These are phyloP conservation scores for Mizuhopecten yessoensis DNA, from an alignment of 1,140 invertebrate species.

Conservation along the genomic window DNA sequence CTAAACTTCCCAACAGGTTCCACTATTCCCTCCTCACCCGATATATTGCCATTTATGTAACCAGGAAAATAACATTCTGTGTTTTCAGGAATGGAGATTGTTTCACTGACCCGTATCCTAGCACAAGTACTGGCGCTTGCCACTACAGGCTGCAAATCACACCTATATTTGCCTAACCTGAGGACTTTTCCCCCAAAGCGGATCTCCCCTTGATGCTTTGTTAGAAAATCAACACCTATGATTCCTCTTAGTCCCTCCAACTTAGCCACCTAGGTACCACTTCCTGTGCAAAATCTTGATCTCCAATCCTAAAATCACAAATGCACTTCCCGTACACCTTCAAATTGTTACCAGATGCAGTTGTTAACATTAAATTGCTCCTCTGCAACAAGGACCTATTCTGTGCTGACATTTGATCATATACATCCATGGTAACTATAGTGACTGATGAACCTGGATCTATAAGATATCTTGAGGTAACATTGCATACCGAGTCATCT, in stretches of 20 bases:
- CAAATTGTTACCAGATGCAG: too few relatives aligned
- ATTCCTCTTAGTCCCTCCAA: conserved; percentile 44
- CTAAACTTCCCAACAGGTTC: conserved; percentile 50
- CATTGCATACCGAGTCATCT: too few relatives aligned
- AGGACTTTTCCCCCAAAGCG: neutral
- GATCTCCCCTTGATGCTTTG: conserved; percentile 41
- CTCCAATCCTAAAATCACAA: neutral
- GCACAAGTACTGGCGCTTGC: neutral
- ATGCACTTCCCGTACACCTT: neutral
- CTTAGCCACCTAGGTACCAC: conserved; percentile 52
- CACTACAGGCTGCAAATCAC: conserved; percentile 25
- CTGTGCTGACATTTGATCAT: conserved; percentile 20
- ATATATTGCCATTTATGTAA: conserved; percentile 46
- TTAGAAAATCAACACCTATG: conserved; percentile 49
- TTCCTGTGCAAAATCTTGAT: conserved; percentile 29
- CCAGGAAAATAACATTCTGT: conserved; percentile 42
- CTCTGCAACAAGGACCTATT: neutral
- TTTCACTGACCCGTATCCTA: conserved; percentile 30
- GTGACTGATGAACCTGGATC: conserved; percentile 48
- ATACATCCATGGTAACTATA: neutral
- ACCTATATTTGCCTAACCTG: neutral
- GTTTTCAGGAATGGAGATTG: too few relatives aligned
- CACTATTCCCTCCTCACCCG: conserved; percentile 31
- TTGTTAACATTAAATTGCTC: conserved; percentile 11
- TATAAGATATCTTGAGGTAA: neutral